Evolutionary conservation across 2,113 vertebrate genomes (phyloP).

Genomic region (Labeo rohita): DNA sequence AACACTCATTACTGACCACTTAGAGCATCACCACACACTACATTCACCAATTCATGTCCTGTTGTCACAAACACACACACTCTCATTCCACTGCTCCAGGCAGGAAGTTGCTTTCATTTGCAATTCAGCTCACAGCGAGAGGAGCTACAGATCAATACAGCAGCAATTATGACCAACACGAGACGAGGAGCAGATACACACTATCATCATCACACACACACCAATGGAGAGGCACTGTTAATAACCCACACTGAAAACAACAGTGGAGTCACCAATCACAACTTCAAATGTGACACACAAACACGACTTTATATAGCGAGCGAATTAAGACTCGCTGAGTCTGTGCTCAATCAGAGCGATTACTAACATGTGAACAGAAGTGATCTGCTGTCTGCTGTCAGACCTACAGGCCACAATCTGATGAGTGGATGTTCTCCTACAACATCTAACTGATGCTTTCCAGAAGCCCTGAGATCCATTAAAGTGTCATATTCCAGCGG

Average conservation of each 20-base stretch:
- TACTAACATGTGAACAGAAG: neutral
- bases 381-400: neutral
- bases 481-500: too few relatives aligned
- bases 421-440: neutral
- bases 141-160: constrained; percentile 76
- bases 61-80: neutral
- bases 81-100: constrained; percentile 37
- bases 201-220: neutral
- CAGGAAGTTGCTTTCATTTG: constrained; percentile 74
- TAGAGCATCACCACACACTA: neutral
- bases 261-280: neutral
- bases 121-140: constrained; percentile 71
- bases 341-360: too few relatives aligned
- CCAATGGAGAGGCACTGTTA: neutral
- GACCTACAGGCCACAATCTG: too few relatives aligned
- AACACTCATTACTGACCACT: neutral
- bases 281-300: neutral
- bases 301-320: neutral
- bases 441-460: neutral
- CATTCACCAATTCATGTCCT: neutral
- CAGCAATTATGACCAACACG: constrained; percentile 74
- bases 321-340: neutral
- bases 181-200: constrained; percentile 62
- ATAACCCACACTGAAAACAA: neutral
- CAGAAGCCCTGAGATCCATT: neutral